Conservation (phyloP, 2,888 invertebrate genomes). For the Pseudoips prasinana region DNA sequence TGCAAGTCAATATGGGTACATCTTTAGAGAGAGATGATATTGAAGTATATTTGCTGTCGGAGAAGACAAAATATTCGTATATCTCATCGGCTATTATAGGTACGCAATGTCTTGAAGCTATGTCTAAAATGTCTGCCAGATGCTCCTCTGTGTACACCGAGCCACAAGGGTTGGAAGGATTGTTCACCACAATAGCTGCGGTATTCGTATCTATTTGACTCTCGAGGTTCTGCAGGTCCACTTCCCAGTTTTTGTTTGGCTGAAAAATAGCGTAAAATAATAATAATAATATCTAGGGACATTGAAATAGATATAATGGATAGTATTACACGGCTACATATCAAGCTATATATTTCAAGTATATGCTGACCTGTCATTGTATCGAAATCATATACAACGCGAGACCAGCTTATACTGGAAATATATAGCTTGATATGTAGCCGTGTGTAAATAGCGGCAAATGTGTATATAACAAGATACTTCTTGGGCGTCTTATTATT, state of each 20-base stretch:
- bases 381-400: no score
- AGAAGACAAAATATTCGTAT: slow-evolving; percentile 96
- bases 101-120: slow-evolving; percentile 89
- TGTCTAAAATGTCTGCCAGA: slow-evolving; percentile 87
- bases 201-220: slow-evolving; percentile 93
- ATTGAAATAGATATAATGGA: no score
- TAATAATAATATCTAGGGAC: no score
- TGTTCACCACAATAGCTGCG: slow-evolving; percentile 94
- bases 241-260: slow-evolving; percentile 92
- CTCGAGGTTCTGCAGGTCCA: slow-evolving; percentile 93
- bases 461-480: no score
- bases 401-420: no score
- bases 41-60: slow-evolving; percentile 88
- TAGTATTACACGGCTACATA: no score
- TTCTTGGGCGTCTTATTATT: no score
- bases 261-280: no score
- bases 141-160: slow-evolving; percentile 93
- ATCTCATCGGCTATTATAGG: slow-evolving; percentile 99
- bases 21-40: slow-evolving; percentile 91
- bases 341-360: no score
- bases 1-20: slow-evolving; percentile 96
- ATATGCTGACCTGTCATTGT: no score
- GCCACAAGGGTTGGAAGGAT: slow-evolving; percentile 99
- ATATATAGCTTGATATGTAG: no score
- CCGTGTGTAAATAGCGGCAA: no score